These are phyloP conservation scores for Paguma larvata DNA, from an alignment of 2,797 vertebrate species.

Conservation along the genomic window DNA sequence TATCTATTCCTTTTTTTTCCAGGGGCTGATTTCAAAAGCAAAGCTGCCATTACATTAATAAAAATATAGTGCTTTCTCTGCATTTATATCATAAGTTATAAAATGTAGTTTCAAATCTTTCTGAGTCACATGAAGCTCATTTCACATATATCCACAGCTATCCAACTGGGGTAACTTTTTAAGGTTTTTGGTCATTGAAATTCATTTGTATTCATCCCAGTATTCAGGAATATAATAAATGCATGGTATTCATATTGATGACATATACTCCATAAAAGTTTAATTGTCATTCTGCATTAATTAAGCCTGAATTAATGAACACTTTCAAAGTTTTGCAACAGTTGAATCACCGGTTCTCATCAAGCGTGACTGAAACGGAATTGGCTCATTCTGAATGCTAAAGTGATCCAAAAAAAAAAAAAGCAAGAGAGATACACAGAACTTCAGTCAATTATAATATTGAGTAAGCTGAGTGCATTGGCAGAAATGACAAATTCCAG, in stretches of 20 bases:
- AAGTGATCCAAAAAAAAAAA: constrained; percentile 48
- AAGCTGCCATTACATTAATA: constrained; percentile 44
- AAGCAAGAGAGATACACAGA: constrained; percentile 77
- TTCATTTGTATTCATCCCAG: constrained; percentile 78
- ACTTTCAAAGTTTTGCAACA: constrained; percentile 85
- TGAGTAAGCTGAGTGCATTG: constrained; percentile 73
- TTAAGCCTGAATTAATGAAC: constrained; percentile 88
- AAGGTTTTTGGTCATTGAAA: constrained; percentile 57
- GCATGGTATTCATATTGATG: constrained; percentile 71
- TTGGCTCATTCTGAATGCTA: constrained; percentile 80
- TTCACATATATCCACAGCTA: background rate
- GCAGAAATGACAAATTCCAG: constrained; percentile 68
- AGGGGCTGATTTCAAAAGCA: constrained; percentile 30
- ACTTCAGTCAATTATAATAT: constrained; percentile 77
- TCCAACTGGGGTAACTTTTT: constrained; percentile 41
- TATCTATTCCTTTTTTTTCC: background rate
- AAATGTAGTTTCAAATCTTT: constrained; percentile 53
- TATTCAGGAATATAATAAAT: constrained; percentile 70
- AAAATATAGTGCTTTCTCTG: constrained; percentile 40
- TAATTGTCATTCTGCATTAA: constrained; percentile 87
- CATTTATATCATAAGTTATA: constrained; percentile 9
- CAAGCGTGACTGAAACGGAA: constrained; percentile 82
- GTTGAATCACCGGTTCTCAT: constrained; percentile 84
- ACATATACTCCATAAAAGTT: constrained; percentile 80
- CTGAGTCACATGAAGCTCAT: background rate